phyloP scores from a whole-genome alignment of 2,888 invertebrate species.

The Drosophila ustulata region DNA sequence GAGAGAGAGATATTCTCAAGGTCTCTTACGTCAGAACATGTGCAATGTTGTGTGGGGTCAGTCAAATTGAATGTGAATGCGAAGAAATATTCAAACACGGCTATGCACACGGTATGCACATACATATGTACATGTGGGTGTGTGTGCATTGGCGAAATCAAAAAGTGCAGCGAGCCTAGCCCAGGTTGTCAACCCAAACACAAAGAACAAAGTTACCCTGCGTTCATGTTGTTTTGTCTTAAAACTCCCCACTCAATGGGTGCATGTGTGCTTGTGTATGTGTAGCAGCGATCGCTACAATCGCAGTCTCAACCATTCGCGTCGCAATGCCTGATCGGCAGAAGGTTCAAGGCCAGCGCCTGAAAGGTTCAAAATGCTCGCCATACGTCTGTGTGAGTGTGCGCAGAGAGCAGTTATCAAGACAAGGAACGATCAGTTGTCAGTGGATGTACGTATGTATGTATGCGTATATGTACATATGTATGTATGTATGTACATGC shows the following conservation, averaged over 20 bases:
- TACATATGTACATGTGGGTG: slow-evolving; percentile 18
- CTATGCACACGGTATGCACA: background rate
- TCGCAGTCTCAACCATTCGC: slow-evolving; percentile 23
- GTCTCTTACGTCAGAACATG: slow-evolving; percentile 58
- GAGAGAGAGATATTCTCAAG: slow-evolving; percentile 57
- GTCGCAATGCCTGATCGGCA: slow-evolving; percentile 56
- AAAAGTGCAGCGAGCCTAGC: slow-evolving; percentile 37
- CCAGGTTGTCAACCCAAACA: slow-evolving; percentile 37
- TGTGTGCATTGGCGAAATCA: slow-evolving; percentile 45
- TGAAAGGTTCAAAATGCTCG: slow-evolving; percentile 72
- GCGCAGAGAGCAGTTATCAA: slow-evolving; percentile 29
- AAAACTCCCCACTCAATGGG: slow-evolving; percentile 56
- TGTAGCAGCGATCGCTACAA: slow-evolving; percentile 22
- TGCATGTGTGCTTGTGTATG: slow-evolving; percentile 17
- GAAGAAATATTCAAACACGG: slow-evolving; percentile 7
- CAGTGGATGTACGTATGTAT: background rate
- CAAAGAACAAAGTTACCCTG: slow-evolving; percentile 46
- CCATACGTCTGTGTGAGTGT: slow-evolving; percentile 8
- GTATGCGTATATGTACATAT: background rate
- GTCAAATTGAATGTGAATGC: slow-evolving; percentile 53
- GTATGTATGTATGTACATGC: background rate
- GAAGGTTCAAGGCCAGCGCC: slow-evolving; percentile 75
- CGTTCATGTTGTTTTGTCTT: slow-evolving; percentile 36
- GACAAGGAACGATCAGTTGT: slow-evolving; percentile 25
- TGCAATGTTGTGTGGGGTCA: slow-evolving; percentile 75